Percentiles rank a stretch among this genome's conserved stretches.
phyloP scores from a whole-genome alignment of 2,113 vertebrate genomes.

The Aegotheles bennettii region DNA sequence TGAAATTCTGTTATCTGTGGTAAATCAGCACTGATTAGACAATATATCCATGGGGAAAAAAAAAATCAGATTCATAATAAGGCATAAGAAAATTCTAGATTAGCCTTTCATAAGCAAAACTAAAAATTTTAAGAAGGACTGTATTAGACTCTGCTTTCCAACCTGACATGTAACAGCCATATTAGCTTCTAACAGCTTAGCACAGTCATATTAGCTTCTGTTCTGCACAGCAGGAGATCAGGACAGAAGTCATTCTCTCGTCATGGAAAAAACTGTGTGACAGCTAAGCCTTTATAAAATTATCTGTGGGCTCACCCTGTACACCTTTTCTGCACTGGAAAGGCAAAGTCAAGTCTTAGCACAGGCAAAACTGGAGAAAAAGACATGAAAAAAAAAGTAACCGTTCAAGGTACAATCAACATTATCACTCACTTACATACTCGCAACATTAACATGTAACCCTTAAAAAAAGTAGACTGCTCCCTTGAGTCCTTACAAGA shows the following conservation, averaged over 20 bases:
- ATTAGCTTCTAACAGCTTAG: neutral
- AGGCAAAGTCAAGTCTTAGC: neutral
- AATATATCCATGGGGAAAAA: neutral
- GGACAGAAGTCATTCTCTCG: neutral
- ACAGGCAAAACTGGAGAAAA: neutral
- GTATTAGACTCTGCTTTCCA: too few relatives aligned
- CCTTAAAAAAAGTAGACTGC: neutral
- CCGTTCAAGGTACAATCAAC: neutral
- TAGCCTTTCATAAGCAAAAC: neutral
- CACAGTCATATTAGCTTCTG: neutral
- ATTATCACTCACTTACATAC: neutral
- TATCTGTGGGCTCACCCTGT: neutral
- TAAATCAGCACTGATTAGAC: neutral
- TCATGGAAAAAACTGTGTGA: rapidly evolving
- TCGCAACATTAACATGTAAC: neutral
- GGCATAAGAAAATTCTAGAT: neutral
- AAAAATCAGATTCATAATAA: neutral
- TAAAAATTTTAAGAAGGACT: neutral
- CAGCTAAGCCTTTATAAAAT: neutral
- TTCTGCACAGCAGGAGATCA: neutral
- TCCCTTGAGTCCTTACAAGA: neutral
- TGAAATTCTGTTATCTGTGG: neutral
- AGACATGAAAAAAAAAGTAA: neutral
- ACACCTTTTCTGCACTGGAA: neutral
- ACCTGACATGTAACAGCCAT: neutral